Evolutionary conservation across 2,888 invertebrate genomes (phyloP).

Genomic region (Amaurobius ferox): DNA sequence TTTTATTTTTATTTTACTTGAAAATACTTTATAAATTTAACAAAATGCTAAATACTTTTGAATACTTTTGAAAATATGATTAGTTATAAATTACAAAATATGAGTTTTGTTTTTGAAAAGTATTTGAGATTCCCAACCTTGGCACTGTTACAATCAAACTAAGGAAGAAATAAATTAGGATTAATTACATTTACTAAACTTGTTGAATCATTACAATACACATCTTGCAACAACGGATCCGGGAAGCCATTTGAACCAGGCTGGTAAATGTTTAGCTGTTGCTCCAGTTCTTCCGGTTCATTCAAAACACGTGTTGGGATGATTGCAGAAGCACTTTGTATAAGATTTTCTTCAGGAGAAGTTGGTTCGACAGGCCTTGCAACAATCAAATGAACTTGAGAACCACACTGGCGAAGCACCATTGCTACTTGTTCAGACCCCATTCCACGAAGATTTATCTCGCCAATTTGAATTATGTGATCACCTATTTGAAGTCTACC

Average conservation of each 20-base stretch:
- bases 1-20: no score
- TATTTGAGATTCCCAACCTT: no score
- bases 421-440: slow-evolving; percentile 96
- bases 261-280: slow-evolving; percentile 80
- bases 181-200: slow-evolving; percentile 28
- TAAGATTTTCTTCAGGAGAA: slow-evolving; percentile 82
- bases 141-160: not conserved
- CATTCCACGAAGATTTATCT: slow-evolving; percentile 96
- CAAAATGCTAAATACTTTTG: no score
- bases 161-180: not conserved
- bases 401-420: slow-evolving; percentile 91
- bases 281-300: slow-evolving; percentile 90
- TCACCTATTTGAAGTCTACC: slow-evolving; percentile 96
- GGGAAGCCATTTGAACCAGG: slow-evolving; percentile 62
- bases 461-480: slow-evolving; percentile 96
- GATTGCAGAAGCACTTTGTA: slow-evolving; percentile 88
- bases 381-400: slow-evolving; percentile 94
- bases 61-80: no score
- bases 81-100: no score
- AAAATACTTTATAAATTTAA: no score
- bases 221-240: slow-evolving; percentile 42
- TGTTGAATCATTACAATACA: slow-evolving; percentile 41
- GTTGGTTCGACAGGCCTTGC: slow-evolving; percentile 92
- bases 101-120: no score
- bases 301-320: slow-evolving; percentile 92